Conservation (phyloP, 2,113 vertebrate species). For the pig (Sus scrofa) region DNA sequence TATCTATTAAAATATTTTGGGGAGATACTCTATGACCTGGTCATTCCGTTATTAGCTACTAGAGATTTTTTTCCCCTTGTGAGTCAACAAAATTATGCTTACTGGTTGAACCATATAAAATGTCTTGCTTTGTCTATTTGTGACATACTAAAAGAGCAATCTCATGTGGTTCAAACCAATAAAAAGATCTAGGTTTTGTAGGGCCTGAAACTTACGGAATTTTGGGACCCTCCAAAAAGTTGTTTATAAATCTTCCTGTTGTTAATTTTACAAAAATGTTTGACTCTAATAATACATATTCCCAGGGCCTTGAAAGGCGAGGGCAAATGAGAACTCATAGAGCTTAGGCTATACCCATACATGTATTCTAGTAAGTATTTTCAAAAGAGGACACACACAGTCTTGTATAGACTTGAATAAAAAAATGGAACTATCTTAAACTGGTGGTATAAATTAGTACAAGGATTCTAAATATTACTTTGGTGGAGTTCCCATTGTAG, state of each 20-base stretch:
- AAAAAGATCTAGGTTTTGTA: not conserved
- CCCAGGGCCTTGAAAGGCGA: not conserved
- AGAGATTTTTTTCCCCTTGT: not conserved
- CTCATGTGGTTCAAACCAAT: not conserved
- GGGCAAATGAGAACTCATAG: not conserved
- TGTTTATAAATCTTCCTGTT: not conserved
- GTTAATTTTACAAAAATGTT: slow-evolving; percentile 5
- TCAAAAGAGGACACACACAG: not conserved
- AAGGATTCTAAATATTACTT: not conserved
- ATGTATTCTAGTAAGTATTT: not conserved
- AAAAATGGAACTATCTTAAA: not conserved
- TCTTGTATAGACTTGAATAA: not conserved
- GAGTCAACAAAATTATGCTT: not conserved
- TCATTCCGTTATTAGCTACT: not conserved
- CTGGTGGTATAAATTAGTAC: not conserved
- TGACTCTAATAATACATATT: not conserved
- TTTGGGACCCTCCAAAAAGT: not conserved
- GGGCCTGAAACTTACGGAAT: not conserved
- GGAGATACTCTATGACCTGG: not conserved
- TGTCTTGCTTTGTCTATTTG: not conserved
- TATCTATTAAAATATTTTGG: not conserved
- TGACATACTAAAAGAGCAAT: not conserved
- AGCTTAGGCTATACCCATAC: not conserved
- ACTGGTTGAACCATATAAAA: not conserved
- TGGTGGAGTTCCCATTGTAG: not conserved